Evolutionary conservation across 2,113 vertebrate genomes (phyloP).

Genomic region (Eulemur macaco): DNA sequence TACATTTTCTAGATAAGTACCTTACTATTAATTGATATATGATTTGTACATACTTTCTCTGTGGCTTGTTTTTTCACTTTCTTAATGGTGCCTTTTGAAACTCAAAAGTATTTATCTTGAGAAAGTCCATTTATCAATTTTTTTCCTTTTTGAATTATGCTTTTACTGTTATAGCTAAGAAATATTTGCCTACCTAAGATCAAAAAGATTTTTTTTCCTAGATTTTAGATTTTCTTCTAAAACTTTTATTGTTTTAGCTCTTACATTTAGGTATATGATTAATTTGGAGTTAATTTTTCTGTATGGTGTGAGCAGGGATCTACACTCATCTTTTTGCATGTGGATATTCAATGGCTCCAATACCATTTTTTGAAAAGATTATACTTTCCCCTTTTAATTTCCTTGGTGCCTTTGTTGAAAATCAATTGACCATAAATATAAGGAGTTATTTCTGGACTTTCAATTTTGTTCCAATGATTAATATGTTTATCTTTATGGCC

Average conservation of each 20-base stretch:
- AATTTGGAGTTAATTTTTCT: constrained; percentile 41
- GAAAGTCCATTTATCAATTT: not conserved
- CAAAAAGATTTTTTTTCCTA: not conserved
- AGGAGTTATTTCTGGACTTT: not conserved
- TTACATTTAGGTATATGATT: not conserved
- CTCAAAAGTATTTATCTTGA: not conserved
- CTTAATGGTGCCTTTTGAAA: not conserved
- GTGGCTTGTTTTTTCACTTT: not conserved
- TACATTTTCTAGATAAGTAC: not conserved
- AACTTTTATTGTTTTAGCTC: not conserved
- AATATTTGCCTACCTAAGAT: not conserved
- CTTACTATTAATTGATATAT: not conserved
- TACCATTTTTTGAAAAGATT: not conserved
- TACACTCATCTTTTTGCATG: not conserved
- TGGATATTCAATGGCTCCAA: not conserved
- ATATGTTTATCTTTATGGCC: not conserved
- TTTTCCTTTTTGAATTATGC: not conserved
- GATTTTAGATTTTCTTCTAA: constrained; percentile 16
- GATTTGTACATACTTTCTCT: not conserved
- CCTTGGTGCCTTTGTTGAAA: not conserved
- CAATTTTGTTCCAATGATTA: not conserved
- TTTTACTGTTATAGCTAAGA: not conserved
- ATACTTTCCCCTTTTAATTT: not conserved
- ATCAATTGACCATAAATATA: not conserved
- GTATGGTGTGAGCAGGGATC: not conserved